Evolutionary conservation across 92 coral and sea anemone species (phyloP).

Genomic region (Pocillopora meandrina): DNA sequence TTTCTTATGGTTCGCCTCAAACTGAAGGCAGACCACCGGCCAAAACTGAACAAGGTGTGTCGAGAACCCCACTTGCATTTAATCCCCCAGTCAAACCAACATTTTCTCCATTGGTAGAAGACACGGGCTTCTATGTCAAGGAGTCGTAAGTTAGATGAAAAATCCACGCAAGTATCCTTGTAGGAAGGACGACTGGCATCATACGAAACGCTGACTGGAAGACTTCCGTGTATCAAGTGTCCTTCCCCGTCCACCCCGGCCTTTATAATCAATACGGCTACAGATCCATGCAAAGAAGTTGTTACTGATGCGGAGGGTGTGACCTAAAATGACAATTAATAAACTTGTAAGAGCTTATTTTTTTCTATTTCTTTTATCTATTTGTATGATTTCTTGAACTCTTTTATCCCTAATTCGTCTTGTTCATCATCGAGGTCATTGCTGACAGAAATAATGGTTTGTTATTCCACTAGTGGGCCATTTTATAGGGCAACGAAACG

Average conservation of each 20-base stretch:
- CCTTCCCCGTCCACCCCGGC: conserved; percentile 4
- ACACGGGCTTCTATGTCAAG: background rate
- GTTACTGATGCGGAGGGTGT: background rate
- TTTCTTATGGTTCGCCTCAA: too few relatives aligned
- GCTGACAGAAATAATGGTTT: too few relatives aligned
- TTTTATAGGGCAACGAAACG: too few relatives aligned
- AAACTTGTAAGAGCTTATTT: too few relatives aligned
- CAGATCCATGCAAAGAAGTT: conserved; percentile 2
- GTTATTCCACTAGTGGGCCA: too few relatives aligned
- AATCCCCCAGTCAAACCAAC: background rate
- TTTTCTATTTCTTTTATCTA: too few relatives aligned
- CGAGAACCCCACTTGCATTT: background rate
- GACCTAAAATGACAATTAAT: background rate
- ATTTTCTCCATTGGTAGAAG: background rate
- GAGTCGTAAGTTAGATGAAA: background rate
- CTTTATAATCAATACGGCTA: background rate
- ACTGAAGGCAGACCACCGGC: background rate
- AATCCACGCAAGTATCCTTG: background rate
- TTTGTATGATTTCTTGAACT: too few relatives aligned
- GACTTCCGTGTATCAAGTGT: background rate
- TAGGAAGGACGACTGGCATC: background rate
- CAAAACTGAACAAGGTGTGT: background rate
- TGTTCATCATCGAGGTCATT: too few relatives aligned
- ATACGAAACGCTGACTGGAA: background rate
- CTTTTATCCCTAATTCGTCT: too few relatives aligned